A percentile compares a stretch with the other conserved stretches of the same genome.
Evolutionary conservation across 2,888 invertebrate genomes (phyloP).

Genomic region (Dryadula phaetusa): DNA sequence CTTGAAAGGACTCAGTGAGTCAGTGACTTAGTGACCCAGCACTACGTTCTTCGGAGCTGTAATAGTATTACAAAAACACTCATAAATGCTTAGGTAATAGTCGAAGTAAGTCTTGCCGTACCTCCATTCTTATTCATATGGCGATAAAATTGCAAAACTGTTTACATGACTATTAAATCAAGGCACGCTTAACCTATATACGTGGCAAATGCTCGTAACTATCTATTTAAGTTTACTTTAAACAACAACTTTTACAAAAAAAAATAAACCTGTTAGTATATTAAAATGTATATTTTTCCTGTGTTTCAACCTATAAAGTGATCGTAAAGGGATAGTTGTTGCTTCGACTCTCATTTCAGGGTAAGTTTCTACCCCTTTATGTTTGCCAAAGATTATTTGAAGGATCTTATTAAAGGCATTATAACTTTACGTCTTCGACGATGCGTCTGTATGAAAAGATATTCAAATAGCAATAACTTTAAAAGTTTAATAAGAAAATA

Average conservation of each 20-base stretch:
- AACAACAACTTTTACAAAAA: neutral
- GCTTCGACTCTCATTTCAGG: too few relatives aligned
- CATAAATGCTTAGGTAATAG: neutral
- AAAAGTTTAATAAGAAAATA: too few relatives aligned
- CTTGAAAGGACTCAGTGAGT: too few relatives aligned
- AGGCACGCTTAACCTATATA: constrained; percentile 69
- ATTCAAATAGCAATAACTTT: neutral
- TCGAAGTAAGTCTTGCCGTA: neutral
- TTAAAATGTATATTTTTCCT: too few relatives aligned
- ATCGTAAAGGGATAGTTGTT: too few relatives aligned
- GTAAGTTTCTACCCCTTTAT: too few relatives aligned
- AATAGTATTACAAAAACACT: constrained; percentile 2
- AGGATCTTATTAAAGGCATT: neutral
- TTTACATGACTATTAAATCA: constrained; percentile 49
- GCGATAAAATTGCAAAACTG: constrained; percentile 48
- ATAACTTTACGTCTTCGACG: constrained; percentile 7
- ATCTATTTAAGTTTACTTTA: constrained; percentile 48
- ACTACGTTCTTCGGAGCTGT: neutral
- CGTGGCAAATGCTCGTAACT: constrained; percentile 53
- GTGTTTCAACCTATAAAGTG: too few relatives aligned
- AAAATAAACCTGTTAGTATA: too few relatives aligned
- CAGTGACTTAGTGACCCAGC: neutral
- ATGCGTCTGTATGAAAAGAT: constrained; percentile 3
- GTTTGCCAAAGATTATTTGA: too few relatives aligned
- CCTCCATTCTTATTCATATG: constrained; percentile 34